Evolutionary conservation across 2,113 vertebrate genomes (phyloP).

Genomic region (Anas platyrhynchos): DNA sequence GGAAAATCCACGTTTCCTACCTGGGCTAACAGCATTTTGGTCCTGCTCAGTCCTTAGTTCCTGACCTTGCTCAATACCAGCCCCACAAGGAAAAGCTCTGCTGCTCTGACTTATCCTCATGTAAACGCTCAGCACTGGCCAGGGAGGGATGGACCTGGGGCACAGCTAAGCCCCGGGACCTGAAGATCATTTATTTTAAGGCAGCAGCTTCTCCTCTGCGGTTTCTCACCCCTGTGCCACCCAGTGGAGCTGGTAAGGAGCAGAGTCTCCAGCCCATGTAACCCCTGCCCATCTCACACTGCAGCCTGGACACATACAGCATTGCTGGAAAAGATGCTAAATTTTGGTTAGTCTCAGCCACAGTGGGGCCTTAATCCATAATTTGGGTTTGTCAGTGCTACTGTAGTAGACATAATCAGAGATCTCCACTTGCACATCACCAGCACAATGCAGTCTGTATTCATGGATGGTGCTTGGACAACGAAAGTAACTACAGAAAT

Average conservation of each 20-base stretch:
- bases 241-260: background rate
- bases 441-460: background rate
- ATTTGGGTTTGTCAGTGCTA: background rate
- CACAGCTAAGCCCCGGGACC: background rate
- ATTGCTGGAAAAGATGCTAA: background rate
- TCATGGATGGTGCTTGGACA: background rate
- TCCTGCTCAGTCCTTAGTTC: background rate
- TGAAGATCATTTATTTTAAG: background rate
- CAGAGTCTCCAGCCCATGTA: background rate
- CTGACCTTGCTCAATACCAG: background rate
- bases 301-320: too few species aligned
- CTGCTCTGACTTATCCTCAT: accelerated
- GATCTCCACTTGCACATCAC: background rate
- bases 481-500: background rate
- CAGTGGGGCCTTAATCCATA: background rate
- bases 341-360: background rate
- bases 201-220: background rate
- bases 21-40: background rate
- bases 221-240: background rate
- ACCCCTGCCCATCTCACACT: background rate
- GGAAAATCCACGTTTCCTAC: background rate
- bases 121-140: accelerated
- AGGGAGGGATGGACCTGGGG: background rate
- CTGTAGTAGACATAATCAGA: background rate
- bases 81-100: background rate